A percentile compares a stretch with the other conserved stretches of the same genome.
Evolutionary conservation across 2,888 invertebrate species (phyloP).

Genomic region (Petrophora chlorosata): DNA sequence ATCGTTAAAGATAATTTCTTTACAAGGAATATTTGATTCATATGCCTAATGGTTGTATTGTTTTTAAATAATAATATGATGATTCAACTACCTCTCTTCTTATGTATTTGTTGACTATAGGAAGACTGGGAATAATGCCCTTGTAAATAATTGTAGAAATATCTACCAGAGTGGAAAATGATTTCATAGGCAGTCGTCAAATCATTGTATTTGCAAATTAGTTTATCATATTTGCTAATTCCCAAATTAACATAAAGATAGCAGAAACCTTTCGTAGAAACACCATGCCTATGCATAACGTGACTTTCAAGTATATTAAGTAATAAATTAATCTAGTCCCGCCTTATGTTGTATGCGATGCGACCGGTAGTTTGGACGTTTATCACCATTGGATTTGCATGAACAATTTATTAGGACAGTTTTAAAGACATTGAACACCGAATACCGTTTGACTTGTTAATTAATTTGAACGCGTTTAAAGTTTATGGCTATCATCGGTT

Average conservation of each 20-base stretch:
- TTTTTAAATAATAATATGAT: too few relatives aligned
- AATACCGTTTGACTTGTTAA: slow-evolving; percentile 44
- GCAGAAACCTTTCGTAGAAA: slow-evolving; percentile 37
- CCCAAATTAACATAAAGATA: slow-evolving; percentile 33
- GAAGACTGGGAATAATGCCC: too few relatives aligned
- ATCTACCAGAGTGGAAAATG: neutral
- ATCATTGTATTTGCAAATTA: slow-evolving; percentile 10
- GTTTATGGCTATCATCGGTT: slow-evolving; percentile 34
- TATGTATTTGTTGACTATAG: too few relatives aligned
- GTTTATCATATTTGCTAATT: slow-evolving; percentile 6
- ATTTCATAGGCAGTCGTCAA: slow-evolving; percentile 1
- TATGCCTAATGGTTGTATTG: too few relatives aligned
- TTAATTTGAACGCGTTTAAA: slow-evolving; percentile 40
- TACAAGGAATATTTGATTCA: too few relatives aligned
- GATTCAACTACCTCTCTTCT: too few relatives aligned
- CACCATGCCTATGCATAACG: slow-evolving; percentile 48
- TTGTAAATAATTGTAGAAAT: neutral
- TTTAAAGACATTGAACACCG: slow-evolving; percentile 26
- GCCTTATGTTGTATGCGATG: slow-evolving; percentile 42
- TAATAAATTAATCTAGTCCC: slow-evolving; percentile 45
- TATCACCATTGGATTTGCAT: slow-evolving; percentile 7
- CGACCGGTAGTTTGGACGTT: slow-evolving; percentile 31
- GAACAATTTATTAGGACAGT: slow-evolving; percentile 12
- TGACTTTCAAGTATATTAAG: slow-evolving; percentile 48
- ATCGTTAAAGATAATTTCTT: too few relatives aligned